Base-by-base conservation (phyloP, 1,140 invertebrate genomes). In the Zaprionus nigranus region DNA sequence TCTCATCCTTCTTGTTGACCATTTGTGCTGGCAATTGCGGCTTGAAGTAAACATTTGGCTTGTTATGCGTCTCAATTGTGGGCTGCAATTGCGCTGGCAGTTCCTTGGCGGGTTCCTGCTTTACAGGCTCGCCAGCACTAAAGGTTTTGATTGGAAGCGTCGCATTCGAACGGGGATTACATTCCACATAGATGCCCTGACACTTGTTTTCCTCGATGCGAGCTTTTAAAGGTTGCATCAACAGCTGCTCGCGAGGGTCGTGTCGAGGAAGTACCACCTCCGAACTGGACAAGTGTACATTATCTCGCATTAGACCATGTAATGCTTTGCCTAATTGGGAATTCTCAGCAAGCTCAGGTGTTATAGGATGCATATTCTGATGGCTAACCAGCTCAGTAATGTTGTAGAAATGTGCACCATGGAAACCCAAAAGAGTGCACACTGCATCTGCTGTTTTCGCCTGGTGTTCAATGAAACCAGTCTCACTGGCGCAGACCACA, bases 401-500 rank as follows among this genome's bases (percentile, higher is more conserved):
- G 36, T 92, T 92, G 38, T 69, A 91, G 40, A 76, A 86, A 24
- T 75, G 83, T 7, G 81, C 74, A 24, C 91, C 91, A 54, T 80
- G 84, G 54, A 92, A 92, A n/a, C 91, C 91, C 0, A 92, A 54
- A 1, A 92, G 58, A 2, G 88, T 73, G 15, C 91, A 92, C 1
- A 92, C 75, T 4, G 75, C 70, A 17, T 74, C 69, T 13, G 75
- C 71, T 0, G 87, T 91, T n/a, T 75, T 65, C 0, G 81, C 79
- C 28, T 81, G 71, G 26, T 93, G 92, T 3, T 74, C 34, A 20
- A 79, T 74, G 30, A 79, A 84, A 17, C 74, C 65, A 13, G 93
- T 92, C 62, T 93, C 93, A 56, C 94, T 88, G 74, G 94, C 92
- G 77, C 96, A 97, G 1, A 94, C 84, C 3, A 95, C 93, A 36